Conservation (phyloP, 2,797 vertebrate genomes). For the Lacerta agilis region DNA sequence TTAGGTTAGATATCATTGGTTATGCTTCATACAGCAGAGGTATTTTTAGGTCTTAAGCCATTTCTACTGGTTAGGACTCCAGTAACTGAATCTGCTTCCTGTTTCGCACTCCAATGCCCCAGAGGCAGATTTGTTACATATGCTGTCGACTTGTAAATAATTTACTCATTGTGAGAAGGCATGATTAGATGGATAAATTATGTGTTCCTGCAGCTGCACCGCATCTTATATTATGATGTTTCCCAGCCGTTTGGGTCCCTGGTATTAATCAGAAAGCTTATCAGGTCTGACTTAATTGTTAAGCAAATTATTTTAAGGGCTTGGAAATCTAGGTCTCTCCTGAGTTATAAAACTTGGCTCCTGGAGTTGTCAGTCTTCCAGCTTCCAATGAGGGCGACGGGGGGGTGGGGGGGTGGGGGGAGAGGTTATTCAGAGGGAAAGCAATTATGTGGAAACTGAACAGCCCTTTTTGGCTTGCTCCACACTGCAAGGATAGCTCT, state of each 20-base stretch:
- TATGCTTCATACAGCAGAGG: neutral
- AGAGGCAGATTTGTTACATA: neutral
- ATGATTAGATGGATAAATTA: slow-evolving; percentile 6
- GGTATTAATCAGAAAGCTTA: neutral
- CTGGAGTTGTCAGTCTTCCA: neutral
- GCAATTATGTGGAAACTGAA: neutral
- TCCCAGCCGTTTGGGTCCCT: neutral
- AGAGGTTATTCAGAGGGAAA: neutral
- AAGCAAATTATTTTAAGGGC: slow-evolving; percentile 17
- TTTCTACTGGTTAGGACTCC: neutral
- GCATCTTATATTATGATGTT: neutral
- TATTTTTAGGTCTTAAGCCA: neutral
- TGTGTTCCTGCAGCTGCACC: neutral
- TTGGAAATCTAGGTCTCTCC: neutral
- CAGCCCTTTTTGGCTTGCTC: neutral
- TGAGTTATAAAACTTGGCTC: neutral
- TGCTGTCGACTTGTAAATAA: neutral
- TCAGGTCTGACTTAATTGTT: neutral
- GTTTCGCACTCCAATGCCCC: neutral
- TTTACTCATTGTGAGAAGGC: neutral
- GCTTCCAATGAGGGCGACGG: neutral
- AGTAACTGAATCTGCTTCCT: neutral
- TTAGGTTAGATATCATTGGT: neutral
- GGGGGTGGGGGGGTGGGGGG: neutral
- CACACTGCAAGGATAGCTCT: neutral